Conservation (phyloP, 2,888 invertebrate species). For the Heliconius erato region DNA sequence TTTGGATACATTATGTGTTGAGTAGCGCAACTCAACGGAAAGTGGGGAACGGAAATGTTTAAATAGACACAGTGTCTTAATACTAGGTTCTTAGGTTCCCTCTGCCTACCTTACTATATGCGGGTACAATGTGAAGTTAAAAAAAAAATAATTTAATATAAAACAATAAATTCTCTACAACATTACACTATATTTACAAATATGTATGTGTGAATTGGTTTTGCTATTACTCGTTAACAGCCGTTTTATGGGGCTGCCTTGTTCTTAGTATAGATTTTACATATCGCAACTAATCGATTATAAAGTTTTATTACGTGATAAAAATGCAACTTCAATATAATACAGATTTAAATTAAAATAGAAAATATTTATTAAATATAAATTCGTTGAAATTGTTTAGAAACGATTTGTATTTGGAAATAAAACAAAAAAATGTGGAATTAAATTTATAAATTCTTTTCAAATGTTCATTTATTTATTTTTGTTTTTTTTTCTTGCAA, state of each 20-base stretch:
- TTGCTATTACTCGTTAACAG: constrained; percentile 18
- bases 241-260: constrained; percentile 13
- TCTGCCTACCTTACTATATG: too few species aligned
- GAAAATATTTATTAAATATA: neutral
- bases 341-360: neutral
- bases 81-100: too few species aligned
- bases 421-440: too few species aligned
- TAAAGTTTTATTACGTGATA: neutral
- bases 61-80: too few species aligned
- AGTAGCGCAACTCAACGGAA: too few species aligned
- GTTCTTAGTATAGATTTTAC: constrained; percentile 6
- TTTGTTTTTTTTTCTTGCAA: too few species aligned
- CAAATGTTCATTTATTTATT: too few species aligned
- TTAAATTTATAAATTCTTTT: too few species aligned
- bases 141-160: neutral
- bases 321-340: neutral
- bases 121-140: too few species aligned
- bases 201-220: constrained; percentile 10
- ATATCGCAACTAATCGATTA: constrained; percentile 21
- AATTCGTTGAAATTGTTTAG: neutral
- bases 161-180: neutral
- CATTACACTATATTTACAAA: constrained; percentile 14
- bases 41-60: too few species aligned
- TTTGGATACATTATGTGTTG: too few species aligned
- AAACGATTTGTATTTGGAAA: too few species aligned